Percentiles rank a stretch among this genome's conserved stretches.
Conservation (phyloP, 2,888 invertebrate genomes). For the Chamaedrilus cognettii region DNA sequence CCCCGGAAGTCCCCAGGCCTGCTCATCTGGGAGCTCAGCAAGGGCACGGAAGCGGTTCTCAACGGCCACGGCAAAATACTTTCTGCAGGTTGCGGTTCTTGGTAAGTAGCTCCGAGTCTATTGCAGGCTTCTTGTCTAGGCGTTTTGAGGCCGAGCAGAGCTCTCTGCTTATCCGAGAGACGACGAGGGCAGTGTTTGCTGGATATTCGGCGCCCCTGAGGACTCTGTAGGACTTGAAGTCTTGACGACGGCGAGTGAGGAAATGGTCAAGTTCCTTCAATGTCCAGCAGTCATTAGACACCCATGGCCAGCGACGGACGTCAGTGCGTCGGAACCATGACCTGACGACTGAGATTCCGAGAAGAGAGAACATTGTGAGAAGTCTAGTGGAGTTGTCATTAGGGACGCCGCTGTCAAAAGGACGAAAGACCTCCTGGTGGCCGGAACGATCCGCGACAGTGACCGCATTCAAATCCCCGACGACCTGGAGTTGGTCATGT, state of each 20-base stretch:
- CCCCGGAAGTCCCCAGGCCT: too few species aligned
- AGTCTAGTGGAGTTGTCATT: background rate
- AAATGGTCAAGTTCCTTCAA: background rate
- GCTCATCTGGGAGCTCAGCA: too few species aligned
- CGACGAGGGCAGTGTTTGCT: too few species aligned
- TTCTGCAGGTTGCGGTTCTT: too few species aligned
- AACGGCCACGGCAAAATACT: too few species aligned
- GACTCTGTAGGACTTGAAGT: background rate
- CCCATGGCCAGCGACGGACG: background rate
- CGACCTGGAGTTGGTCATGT: background rate
- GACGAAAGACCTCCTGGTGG: background rate
- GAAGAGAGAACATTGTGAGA: background rate
- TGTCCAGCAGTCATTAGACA: background rate
- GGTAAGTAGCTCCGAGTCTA: too few species aligned
- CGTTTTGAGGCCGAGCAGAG: too few species aligned
- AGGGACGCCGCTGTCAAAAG: background rate
- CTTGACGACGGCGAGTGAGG: background rate
- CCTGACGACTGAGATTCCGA: background rate
- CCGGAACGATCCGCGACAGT: background rate
- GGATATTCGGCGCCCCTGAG: background rate
- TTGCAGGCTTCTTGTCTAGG: too few species aligned
- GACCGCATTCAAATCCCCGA: background rate
- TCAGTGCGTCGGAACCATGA: background rate
- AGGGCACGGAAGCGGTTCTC: too few species aligned
- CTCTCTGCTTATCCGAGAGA: too few species aligned